These are phyloP conservation scores for Albula goreensis DNA, from an alignment of 2,113 vertebrate species.

Conservation along the genomic window DNA sequence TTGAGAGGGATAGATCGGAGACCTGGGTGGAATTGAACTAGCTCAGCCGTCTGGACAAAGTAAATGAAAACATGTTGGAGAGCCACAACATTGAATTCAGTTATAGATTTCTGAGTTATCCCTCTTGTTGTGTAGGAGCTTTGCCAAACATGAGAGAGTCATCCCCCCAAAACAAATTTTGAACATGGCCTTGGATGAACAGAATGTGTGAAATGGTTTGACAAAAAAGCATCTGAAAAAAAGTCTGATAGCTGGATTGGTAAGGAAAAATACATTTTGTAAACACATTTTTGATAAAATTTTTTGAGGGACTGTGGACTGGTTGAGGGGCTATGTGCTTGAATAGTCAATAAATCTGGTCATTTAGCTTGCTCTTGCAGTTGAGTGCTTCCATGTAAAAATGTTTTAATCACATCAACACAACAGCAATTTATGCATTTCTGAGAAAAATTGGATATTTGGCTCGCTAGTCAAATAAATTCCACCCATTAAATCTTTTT, in stretches of 20 bases:
- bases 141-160: constrained; percentile 27
- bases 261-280: too few relatives aligned
- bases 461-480: too few relatives aligned
- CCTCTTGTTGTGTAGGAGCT: constrained; percentile 41
- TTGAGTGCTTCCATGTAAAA: neutral
- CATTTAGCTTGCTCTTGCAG: neutral
- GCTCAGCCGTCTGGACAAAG: constrained; percentile 53
- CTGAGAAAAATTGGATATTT: neutral
- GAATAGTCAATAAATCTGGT: neutral
- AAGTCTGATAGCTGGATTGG: neutral
- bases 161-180: neutral
- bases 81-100: constrained; percentile 23
- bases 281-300: too few relatives aligned
- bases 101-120: constrained; percentile 47
- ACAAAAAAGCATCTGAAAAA: neutral
- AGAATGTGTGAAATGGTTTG: neutral
- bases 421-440: neutral
- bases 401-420: neutral
- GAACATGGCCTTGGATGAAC: too few relatives aligned
- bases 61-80: constrained; percentile 41
- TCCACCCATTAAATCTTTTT: too few relatives aligned
- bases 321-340: neutral
- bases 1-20: constrained; percentile 31
- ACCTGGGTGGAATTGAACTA: constrained; percentile 64
- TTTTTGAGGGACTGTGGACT: too few relatives aligned